A percentile compares a stretch with the other conserved stretches of the same genome.
phyloP scores from a whole-genome alignment of 2,797 vertebrate species.

The Pipistrellus nathusii region DNA sequence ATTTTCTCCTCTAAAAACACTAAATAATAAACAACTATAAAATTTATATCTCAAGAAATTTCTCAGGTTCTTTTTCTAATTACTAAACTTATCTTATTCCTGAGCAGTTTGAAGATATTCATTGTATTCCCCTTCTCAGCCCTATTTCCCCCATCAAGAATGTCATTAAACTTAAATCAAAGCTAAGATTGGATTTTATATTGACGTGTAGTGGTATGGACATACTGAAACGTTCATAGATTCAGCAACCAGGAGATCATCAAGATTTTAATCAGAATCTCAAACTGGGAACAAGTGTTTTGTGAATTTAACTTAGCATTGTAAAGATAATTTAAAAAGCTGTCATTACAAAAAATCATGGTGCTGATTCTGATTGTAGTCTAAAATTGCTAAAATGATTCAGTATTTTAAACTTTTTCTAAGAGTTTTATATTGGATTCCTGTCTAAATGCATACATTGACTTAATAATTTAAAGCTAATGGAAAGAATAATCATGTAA shows the following conservation, averaged over 20 bases:
- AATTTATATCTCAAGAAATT: not conserved
- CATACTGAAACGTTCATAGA: not conserved
- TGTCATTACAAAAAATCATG: slow-evolving; percentile 40
- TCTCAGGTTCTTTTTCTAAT: not conserved
- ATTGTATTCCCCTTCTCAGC: not conserved
- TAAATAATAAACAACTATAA: not conserved
- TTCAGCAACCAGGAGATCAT: not conserved
- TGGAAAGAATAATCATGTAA: slow-evolving; percentile 66
- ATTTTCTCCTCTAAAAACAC: not conserved
- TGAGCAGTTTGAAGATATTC: not conserved
- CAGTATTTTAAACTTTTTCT: slow-evolving; percentile 46
- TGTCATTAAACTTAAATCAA: slow-evolving; percentile 22
- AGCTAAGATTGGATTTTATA: slow-evolving; percentile 31
- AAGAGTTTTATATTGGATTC: slow-evolving; percentile 32
- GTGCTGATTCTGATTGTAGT: slow-evolving; percentile 45
- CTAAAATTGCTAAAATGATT: slow-evolving; percentile 60
- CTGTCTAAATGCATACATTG: slow-evolving; percentile 39
- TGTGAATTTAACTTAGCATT: slow-evolving; percentile 38
- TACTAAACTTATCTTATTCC: not conserved
- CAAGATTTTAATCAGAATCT: slow-evolving; percentile 27
- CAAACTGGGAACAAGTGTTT: slow-evolving; percentile 12
- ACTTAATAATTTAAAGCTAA: slow-evolving; percentile 64
- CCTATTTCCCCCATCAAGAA: not conserved
- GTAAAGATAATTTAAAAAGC: slow-evolving; percentile 3
- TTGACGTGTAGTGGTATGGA: not conserved